These are phyloP conservation scores for Tipula lateralis DNA, from an alignment of 2,888 invertebrate species.

Conservation along the genomic window DNA sequence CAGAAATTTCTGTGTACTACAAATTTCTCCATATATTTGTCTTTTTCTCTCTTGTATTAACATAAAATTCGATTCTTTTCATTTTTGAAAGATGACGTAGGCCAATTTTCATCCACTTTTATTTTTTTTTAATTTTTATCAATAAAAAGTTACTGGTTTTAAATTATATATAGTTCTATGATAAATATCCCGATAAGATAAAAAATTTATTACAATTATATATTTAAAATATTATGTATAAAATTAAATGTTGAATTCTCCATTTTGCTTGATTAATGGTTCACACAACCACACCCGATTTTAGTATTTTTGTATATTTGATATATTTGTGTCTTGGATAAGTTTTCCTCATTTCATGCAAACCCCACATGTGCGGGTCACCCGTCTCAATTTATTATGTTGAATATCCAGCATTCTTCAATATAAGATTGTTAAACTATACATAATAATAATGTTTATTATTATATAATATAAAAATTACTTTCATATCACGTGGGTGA, in stretches of 20 bases:
- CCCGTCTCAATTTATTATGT: background rate
- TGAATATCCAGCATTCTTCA: background rate
- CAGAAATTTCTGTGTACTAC: background rate
- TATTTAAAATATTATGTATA: background rate
- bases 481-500: constrained; percentile 24
- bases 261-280: constrained; percentile 25
- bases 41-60: background rate
- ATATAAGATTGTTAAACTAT: background rate
- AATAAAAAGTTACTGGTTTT: background rate
- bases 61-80: background rate
- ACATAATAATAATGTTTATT: no score
- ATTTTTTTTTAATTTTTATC: background rate
- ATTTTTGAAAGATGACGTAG: constrained; percentile 6
- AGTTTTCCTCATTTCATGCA: background rate
- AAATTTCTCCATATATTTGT: background rate
- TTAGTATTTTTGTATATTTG: constrained; percentile 1
- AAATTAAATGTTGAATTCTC: constrained; percentile 28
- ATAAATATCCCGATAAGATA: background rate
- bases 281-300: constrained; percentile 30
- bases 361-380: background rate
- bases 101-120: background rate
- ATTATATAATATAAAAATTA: background rate
- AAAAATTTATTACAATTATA: constrained; percentile 11
- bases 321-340: background rate
- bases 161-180: background rate